Percentiles rank a stretch among this genome's conserved stretches.
Evolutionary conservation across 2,113 vertebrate species (phyloP).

Genomic region (Corythaeola cristata): DNA sequence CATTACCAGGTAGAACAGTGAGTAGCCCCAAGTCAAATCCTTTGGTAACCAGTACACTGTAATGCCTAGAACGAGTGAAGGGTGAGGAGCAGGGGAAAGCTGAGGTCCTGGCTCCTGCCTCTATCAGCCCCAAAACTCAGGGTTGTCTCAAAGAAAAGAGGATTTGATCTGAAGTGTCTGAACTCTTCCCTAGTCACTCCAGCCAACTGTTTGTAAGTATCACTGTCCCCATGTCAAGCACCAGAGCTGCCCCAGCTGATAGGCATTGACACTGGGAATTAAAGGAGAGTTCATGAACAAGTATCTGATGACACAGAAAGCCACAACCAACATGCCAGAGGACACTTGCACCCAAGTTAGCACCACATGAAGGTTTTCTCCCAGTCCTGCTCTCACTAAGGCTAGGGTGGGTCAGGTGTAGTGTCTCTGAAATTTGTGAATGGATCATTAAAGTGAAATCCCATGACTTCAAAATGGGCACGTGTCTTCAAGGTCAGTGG

Average conservation of each 20-base stretch:
- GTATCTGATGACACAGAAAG: not conserved
- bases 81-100: not conserved
- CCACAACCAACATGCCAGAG: not conserved
- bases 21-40: not conserved
- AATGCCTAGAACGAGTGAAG: not conserved
- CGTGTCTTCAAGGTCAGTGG: not conserved
- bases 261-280: not conserved
- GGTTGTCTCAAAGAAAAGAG: not conserved
- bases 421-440: not conserved
- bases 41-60: not conserved
- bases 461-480: not conserved
- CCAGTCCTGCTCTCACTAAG: not conserved
- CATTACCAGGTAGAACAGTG: not conserved
- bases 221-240: not conserved
- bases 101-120: not conserved
- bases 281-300: not conserved
- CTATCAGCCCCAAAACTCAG: not conserved
- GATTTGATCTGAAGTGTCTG: not conserved
- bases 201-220: not conserved
- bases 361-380: not conserved
- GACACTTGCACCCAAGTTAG: not conserved
- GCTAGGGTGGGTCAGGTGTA: not conserved
- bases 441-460: not conserved
- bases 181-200: not conserved
- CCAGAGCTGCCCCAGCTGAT: fast-evolving